Evolutionary conservation across 30 jellyfish, hydroid and myxozoan genomes (phyloP).

Genomic region (Cassiopea xamachana): DNA sequence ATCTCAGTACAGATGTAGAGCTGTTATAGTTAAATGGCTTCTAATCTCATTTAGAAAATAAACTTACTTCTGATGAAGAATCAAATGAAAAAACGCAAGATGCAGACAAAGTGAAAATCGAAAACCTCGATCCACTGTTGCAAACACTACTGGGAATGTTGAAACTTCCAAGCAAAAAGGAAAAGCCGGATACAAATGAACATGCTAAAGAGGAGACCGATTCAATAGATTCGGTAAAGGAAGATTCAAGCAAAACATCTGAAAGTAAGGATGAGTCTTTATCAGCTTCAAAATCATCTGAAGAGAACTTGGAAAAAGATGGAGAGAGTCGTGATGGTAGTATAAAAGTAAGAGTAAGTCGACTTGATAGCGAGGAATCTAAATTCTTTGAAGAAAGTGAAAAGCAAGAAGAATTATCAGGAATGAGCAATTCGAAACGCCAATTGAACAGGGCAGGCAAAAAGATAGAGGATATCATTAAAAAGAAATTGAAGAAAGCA

Average conservation of each 20-base stretch:
- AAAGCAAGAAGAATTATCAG: slow-evolving; percentile 55
- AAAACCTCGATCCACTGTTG: slow-evolving; percentile 30
- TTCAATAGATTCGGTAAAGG: not conserved
- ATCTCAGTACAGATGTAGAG: not conserved
- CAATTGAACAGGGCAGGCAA: slow-evolving; percentile 68
- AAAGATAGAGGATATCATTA: slow-evolving; percentile 80
- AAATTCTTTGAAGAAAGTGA: slow-evolving; percentile 53
- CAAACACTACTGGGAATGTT: slow-evolving; percentile 12
- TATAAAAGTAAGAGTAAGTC: slow-evolving; percentile 31
- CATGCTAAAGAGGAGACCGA: not conserved
- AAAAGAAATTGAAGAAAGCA: slow-evolving; percentile 78
- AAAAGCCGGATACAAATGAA: not conserved
- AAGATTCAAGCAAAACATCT: not conserved
- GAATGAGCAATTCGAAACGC: slow-evolving; percentile 5
- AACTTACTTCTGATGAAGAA: slow-evolving; percentile 3
- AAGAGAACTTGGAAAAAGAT: not conserved
- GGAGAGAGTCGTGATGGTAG: not conserved
- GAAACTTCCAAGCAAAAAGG: slow-evolving; percentile 13
- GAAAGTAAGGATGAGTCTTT: not conserved
- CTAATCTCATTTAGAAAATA: slow-evolving; percentile 1
- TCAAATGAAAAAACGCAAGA: not conserved
- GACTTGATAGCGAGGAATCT: slow-evolving; percentile 58
- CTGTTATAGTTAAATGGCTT: not conserved
- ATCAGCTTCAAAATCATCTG: not conserved
- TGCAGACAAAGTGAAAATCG: not conserved